Conservation (phyloP, 2,113 vertebrate species). For the Charadrius vociferus region DNA sequence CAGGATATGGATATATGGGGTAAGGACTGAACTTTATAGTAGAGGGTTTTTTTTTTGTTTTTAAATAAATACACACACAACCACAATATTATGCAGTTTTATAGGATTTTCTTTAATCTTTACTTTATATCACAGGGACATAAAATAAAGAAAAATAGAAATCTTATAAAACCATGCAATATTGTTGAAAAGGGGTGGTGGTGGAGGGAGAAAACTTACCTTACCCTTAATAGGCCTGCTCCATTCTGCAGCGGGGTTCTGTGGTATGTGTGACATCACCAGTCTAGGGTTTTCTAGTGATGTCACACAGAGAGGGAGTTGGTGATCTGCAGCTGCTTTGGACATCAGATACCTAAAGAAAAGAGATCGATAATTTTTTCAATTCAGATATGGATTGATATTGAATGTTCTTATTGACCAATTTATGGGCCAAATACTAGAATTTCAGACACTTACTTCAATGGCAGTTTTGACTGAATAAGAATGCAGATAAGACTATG, state of each 20-base stretch:
- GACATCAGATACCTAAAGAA: slow-evolving; percentile 74
- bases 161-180: slow-evolving; percentile 77
- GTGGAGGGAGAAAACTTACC: slow-evolving; percentile 70
- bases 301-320: slow-evolving; percentile 72
- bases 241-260: slow-evolving; percentile 71
- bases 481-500: background rate
- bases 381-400: slow-evolving; percentile 22
- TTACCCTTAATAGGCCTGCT: slow-evolving; percentile 73
- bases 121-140: slow-evolving; percentile 54
- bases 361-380: background rate
- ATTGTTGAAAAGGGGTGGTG: slow-evolving; percentile 67
- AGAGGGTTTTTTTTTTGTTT: slow-evolving; percentile 1
- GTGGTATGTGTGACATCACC: slow-evolving; percentile 66
- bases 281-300: slow-evolving; percentile 64
- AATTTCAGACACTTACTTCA: background rate
- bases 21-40: slow-evolving; percentile 40
- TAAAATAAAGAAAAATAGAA: slow-evolving; percentile 50
- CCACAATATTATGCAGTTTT: slow-evolving; percentile 78
- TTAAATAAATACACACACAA: slow-evolving; percentile 19
- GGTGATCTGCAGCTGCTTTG: slow-evolving; percentile 74
- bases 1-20: slow-evolving; percentile 57
- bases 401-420: background rate
- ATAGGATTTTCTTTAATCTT: slow-evolving; percentile 63
- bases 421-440: background rate
- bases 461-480: background rate